phyloP scores from a whole-genome alignment of 2,888 invertebrate species.

The Drosophila meridiana region DNA sequence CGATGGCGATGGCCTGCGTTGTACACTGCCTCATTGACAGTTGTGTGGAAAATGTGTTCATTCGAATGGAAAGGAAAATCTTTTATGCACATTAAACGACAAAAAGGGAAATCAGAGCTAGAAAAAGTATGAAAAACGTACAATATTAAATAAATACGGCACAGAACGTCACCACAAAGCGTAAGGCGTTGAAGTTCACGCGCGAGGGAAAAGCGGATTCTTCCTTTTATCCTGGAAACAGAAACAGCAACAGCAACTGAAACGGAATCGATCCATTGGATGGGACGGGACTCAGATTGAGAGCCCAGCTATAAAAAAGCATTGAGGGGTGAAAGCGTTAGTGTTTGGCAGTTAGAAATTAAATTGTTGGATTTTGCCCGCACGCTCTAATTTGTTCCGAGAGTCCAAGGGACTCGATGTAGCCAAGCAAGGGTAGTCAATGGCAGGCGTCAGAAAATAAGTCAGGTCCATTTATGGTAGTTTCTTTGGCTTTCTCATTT shows the following conservation, averaged over 20 bases:
- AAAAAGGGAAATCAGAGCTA: slow-evolving; percentile 78
- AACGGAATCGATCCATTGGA: slow-evolving; percentile 34
- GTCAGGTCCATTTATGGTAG: background rate
- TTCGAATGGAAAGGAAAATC: slow-evolving; percentile 79
- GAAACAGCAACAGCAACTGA: slow-evolving; percentile 25
- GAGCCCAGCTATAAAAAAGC: slow-evolving; percentile 19
- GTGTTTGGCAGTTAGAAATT: slow-evolving; percentile 24
- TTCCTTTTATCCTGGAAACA: slow-evolving; percentile 23
- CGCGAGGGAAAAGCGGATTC: slow-evolving; percentile 51
- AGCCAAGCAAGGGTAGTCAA: background rate
- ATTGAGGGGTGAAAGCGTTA: slow-evolving; percentile 41
- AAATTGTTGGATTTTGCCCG: slow-evolving; percentile 8
- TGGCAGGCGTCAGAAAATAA: background rate
- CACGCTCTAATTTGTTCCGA: slow-evolving; percentile 25
- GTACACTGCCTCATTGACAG: slow-evolving; percentile 68
- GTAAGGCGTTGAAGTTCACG: slow-evolving; percentile 77
- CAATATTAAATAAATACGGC: slow-evolving; percentile 78
- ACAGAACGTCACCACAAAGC: slow-evolving; percentile 68
- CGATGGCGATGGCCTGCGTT: slow-evolving; percentile 47
- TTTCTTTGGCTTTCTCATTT: background rate
- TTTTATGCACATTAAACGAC: slow-evolving; percentile 81
- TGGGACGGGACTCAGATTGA: slow-evolving; percentile 1
- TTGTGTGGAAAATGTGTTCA: slow-evolving; percentile 80
- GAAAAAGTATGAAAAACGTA: slow-evolving; percentile 73
- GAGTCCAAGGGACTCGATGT: slow-evolving; percentile 7